Conservation (phyloP, 2,113 vertebrate genomes). For the Myotis lucifugus region DNA sequence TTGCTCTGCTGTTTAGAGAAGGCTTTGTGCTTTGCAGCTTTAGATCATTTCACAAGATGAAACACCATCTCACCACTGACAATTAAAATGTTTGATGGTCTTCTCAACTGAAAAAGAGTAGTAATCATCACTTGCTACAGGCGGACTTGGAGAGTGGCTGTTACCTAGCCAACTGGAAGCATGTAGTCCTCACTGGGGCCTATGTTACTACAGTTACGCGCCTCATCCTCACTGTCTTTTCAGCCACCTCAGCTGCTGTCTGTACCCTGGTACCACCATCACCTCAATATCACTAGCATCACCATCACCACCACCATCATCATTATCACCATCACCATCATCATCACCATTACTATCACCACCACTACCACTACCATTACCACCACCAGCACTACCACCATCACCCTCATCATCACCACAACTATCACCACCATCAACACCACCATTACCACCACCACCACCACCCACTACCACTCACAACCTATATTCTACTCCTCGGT, state of each 20-base stretch:
- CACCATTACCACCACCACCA: background rate
- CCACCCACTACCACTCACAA: background rate
- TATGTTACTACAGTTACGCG: fast-evolving
- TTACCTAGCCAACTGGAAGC: background rate
- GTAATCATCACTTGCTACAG: slow-evolving; percentile 58
- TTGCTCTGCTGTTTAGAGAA: slow-evolving; percentile 82
- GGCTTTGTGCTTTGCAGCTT: slow-evolving; percentile 81
- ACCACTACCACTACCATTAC: background rate
- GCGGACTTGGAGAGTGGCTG: background rate
- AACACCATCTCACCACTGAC: slow-evolving; percentile 79
- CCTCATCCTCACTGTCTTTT: background rate
- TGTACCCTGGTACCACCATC: fast-evolving
- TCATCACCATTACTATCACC: background rate
- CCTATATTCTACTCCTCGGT: no score
- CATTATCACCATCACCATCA: background rate
- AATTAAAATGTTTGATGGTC: slow-evolving; percentile 76
- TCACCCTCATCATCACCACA: background rate
- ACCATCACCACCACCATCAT: background rate
- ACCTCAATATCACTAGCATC: no score
- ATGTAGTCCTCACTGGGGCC: background rate
- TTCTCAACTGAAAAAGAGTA: slow-evolving; percentile 77
- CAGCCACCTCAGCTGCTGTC: background rate
- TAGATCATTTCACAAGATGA: slow-evolving; percentile 83
- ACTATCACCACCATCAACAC: background rate
- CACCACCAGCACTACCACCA: no score